Conservation (phyloP, 2,888 invertebrate species). For the Meiosimyza decipiens region DNA sequence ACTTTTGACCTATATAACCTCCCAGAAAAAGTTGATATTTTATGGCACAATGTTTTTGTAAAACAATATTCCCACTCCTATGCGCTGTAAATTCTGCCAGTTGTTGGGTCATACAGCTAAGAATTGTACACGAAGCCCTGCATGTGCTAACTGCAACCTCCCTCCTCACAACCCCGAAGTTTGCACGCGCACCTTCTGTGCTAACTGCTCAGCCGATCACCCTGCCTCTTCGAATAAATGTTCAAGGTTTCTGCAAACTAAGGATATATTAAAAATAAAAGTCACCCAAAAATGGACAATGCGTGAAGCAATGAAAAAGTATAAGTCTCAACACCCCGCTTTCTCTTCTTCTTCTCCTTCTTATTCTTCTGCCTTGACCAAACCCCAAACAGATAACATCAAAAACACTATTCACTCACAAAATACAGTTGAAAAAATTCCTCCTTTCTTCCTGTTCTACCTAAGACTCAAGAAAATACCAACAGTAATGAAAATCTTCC, state of each 20-base stretch:
- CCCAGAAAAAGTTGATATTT: constrained; percentile 23
- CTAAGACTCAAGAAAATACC: too few species aligned
- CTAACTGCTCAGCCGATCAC: background rate
- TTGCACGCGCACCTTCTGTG: too few species aligned
- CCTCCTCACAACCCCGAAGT: too few species aligned
- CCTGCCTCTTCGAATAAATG: background rate
- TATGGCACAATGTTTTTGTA: constrained; percentile 8
- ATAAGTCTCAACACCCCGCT: background rate
- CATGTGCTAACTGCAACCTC: too few species aligned
- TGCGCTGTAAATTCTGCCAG: constrained; percentile 24
- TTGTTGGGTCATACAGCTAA: constrained; percentile 20
- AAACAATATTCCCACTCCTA: constrained; percentile 27
- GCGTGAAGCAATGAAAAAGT: background rate
- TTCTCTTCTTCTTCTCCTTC: background rate
- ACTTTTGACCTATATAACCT: constrained; percentile 19
- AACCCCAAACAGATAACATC: background rate
- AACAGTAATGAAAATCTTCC: background rate
- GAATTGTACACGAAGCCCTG: background rate
- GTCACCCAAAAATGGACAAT: background rate
- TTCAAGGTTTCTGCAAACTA: background rate
- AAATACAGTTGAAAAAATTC: background rate
- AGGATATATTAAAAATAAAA: constrained; percentile 1
- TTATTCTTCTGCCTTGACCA: background rate
- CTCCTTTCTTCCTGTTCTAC: too few species aligned
- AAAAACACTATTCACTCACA: background rate